Evolutionary conservation across 2,113 vertebrate species (phyloP).

Genomic region (Prionailurus viverrinus): DNA sequence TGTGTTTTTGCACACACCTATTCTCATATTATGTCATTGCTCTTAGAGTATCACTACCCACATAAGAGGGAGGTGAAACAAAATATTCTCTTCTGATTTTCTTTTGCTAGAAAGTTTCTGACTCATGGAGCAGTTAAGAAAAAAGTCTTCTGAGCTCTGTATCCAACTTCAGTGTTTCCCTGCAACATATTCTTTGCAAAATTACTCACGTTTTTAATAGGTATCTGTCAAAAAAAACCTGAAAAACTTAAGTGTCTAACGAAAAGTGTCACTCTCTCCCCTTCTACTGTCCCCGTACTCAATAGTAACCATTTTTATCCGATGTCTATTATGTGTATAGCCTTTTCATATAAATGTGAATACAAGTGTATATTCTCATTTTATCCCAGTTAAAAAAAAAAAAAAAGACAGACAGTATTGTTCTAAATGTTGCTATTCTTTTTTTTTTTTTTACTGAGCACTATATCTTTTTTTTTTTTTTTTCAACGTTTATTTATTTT

Average conservation of each 20-base stretch:
- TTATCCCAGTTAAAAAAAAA: not conserved
- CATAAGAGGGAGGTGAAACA: not conserved
- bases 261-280: not conserved
- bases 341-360: conserved; percentile 24
- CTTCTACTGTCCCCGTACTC: not conserved
- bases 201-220: not conserved
- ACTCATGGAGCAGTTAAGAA: not conserved
- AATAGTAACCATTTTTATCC: not conserved
- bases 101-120: not conserved
- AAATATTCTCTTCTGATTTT: conserved; percentile 8
- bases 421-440: not conserved
- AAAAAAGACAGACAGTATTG: not conserved
- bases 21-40: not conserved
- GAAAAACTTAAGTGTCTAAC: not conserved
- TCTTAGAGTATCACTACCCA: not conserved
- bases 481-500: too few relatives aligned
- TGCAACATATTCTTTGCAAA: conserved; percentile 14
- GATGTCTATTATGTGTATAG: not conserved
- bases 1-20: not conserved
- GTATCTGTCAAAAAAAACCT: not conserved
- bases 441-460: not conserved
- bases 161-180: not conserved
- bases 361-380: not conserved
- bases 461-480: not conserved
- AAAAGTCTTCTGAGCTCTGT: not conserved